Conservation (phyloP, 2,797 vertebrate species). For the Pelobates cultripes region DNA sequence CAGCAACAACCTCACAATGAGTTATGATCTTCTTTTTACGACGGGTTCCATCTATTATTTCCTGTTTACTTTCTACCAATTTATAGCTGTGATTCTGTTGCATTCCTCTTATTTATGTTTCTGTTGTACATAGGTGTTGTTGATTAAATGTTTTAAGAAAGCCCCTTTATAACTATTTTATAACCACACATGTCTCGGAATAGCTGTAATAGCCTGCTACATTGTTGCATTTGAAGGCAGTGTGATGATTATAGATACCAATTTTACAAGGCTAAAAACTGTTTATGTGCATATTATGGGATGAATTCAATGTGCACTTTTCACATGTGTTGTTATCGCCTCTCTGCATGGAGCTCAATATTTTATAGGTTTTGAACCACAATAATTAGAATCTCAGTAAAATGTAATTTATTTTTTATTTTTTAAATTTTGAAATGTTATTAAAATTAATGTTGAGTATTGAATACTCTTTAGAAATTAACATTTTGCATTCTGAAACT, state of each 20-base stretch:
- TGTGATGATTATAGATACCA: conserved; percentile 38
- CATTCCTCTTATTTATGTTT: conserved; percentile 52
- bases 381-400: not conserved
- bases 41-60: conserved; percentile 49
- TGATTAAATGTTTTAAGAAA: conserved; percentile 43
- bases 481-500: too few relatives aligned
- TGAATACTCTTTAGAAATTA: too few relatives aligned
- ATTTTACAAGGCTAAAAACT: conserved; percentile 24
- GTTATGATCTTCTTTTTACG: conserved; percentile 38
- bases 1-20: conserved; percentile 39
- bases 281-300: conserved; percentile 35
- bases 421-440: too few relatives aligned
- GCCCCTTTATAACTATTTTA: conserved; percentile 46
- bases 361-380: not conserved
- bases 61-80: conserved; percentile 51
- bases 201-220: conserved; percentile 46
- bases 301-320: not conserved
- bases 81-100: conserved; percentile 41
- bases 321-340: not conserved
- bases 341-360: not conserved
- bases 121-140: conserved; percentile 32
- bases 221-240: conserved; percentile 10
- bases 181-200: conserved; percentile 32
- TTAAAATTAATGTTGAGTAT: too few relatives aligned
- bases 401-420: not conserved